Evolutionary conservation across 1,140 invertebrate species (phyloP), one percentile per base, ranked within the genome.

Genomic region (Bombus difficillimus): DNA sequence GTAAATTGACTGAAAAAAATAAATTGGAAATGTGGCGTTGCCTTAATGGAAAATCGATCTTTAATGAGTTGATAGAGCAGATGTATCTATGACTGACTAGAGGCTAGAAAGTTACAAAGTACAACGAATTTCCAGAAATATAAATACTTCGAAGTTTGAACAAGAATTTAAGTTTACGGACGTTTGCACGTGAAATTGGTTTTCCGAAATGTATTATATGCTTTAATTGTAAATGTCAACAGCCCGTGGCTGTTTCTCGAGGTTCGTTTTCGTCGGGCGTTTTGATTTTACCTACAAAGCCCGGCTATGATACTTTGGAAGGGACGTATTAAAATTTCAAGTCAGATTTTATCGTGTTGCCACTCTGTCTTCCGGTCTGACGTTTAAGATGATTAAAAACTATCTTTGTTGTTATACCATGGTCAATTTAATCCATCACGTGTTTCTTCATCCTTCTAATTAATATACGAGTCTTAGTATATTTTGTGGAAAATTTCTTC

Each of bases 161-260:
- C 47, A 18, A 62, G 28, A 13, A 62, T 62, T 13, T 12, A 12
- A 62, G 28, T 12, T 62, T 62, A 13, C 9, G 4, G 18, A 22
- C 47, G 18, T 22, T 6, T 53, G 6, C 18, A 8, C 18, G 47
- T 53, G 47, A 53, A 53, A 53, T 53, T 53, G 8, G 18, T 53
- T 62, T n/a, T n/a, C 28, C 10, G 28, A 62, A 62, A 62, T 22
- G 15, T 28, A 28, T 72, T 28, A 13, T 12, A 28, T 12, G 39
- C 15, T 72, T 72, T 43, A 72, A 72, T 72, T 43, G n/a, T n/a
- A 41, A 72, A 72, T 43, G 39, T 32, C 71, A 72, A n/a, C 39
- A 39, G 71, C 8, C 18, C 39, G 71, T 41, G 5, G 37, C 18
- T n/a, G 34, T 72, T 53, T 72, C 37, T 12, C 28, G 39, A 18